Evolutionary conservation across 1,140 invertebrate species (phyloP).

Genomic region (Vanessa tameamea): DNA sequence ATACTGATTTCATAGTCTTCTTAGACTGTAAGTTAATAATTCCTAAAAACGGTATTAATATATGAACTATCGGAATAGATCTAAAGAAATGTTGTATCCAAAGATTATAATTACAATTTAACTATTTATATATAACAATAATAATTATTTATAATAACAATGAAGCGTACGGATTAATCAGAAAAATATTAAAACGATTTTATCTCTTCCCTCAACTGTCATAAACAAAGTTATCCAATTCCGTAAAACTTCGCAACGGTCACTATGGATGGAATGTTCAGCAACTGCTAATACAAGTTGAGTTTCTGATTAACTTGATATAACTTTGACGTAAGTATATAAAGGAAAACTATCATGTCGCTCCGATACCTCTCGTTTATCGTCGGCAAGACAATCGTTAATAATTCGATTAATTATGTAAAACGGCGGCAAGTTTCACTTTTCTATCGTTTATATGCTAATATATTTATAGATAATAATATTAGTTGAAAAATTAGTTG

Average conservation of each 20-base stretch:
- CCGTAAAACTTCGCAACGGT: conserved; percentile 7
- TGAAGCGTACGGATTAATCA: too few relatives aligned
- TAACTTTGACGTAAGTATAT: conserved; percentile 7
- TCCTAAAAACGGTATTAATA: too few relatives aligned
- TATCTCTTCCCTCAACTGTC: not conserved
- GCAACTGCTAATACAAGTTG: conserved; percentile 3
- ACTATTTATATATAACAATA: too few relatives aligned
- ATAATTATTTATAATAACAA: not conserved
- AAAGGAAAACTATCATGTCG: not conserved
- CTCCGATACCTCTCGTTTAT: not conserved
- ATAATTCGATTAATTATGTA: conserved; percentile 14
- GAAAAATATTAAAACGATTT: too few relatives aligned
- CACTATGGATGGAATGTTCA: conserved; percentile 15
- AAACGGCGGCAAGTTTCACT: not conserved
- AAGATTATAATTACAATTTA: too few relatives aligned
- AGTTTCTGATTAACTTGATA: conserved; percentile 24
- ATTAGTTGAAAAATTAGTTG: too few relatives aligned
- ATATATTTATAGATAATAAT: not conserved
- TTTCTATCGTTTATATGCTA: not conserved
- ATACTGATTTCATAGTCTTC: too few relatives aligned
- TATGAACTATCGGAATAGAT: not conserved
- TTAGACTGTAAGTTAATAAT: too few relatives aligned
- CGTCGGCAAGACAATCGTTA: not conserved
- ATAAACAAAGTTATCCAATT: conserved; percentile 2
- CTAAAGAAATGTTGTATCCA: not conserved